Evolutionary conservation across 2,888 invertebrate species (phyloP), one percentile per base, ranked within the genome.

Genomic region (Vandiemenella viatica): DNA sequence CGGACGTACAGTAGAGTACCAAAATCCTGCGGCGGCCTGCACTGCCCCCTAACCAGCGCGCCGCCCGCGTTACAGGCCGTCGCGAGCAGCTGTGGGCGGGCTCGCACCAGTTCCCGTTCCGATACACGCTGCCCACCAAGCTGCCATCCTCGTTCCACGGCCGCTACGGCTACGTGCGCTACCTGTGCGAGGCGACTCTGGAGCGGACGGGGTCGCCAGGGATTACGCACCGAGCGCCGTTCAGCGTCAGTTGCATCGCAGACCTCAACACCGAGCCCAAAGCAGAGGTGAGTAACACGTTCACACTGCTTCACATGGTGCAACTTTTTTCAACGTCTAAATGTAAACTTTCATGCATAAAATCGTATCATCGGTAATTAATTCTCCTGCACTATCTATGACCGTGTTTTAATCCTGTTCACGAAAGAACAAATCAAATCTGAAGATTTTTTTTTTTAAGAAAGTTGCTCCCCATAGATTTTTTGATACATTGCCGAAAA

Each of bases 211-310:
- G 55, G 47, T 54, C 55, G 8, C 56, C 58, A 5, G 56, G 54
- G 17, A 56, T 60, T 37, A 55, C 53, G n/a, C 46, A 57, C 2
- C 46, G 57, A 18, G 45, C 53, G 15, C 55, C 57, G 46, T 58
- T 62, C 55, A 59, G 58, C 43, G 59, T 62, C 45, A 57, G 57
- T 37, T 56, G 56, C 21, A 38, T 58, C 7, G 56, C 58, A 1
- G 61, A 62, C 45, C 56, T 61, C 46, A 61, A 61, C 55, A 50
- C 50, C 4, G 59, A 60, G n/a, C 56, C 60, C 20, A 58, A 59
- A 46, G 59, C 60, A 18, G 59, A 57, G 46, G 60, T 61, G 43
- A 55, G 57, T 43, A 15, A 5, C 15, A 38, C 5, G 5, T 38
- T 26, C 26, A 26, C 26, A 8, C 13, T 13, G 13, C 13, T 22